Base-by-base conservation (phyloP, 1,140 invertebrate species). In the Pemphigus obesinymphae region DNA sequence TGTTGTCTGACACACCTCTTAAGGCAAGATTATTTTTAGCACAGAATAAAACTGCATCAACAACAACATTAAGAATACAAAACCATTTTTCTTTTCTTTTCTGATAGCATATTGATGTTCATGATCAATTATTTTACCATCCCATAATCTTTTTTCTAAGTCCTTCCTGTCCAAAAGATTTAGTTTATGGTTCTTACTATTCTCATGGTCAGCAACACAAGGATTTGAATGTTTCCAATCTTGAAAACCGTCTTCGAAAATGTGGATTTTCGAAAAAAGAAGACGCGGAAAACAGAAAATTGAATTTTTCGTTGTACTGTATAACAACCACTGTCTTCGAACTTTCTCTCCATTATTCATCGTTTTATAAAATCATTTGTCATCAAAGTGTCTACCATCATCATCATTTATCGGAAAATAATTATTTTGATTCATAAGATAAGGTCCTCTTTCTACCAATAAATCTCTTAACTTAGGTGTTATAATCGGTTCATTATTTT, bases 161-260 rank as follows among this genome's bases (percentile, higher is more conserved):
- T 63, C 61, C 61, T 63, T 63, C 61, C 61, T 34, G 26, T 63
- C 61, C 15, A 63, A 63, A 63, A 34, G 1, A 63, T 63, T 63
- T 63, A 34, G 11, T 63, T 15, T 63, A 20, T 63, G 61, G 29
- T 63, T 63, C 17, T 63, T 63, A 34, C 29, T 34, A 63, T 63
- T 63, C 29, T 63, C 61, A 63, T 63, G 61, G 3, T 63, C 29
- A 63, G 29, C 29, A 23, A 37, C 31, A 68, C 6, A 68, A n/a
- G 63, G 29, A 31, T 34, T 63, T 63, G 34, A 63, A 63, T 63
- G 34, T 40, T 68, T 68, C 63, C 34, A 68, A 68, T 68, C 63
- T 68, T 68, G 5, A 37, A 68, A 68, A 2, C 20, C 63, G 20
- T 68, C 20, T 37, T 68, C 17, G 20, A 68, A 68, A 68, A 68